phyloP scores from a whole-genome alignment of 2,113 vertebrate species.

The Harpagus bidentatus region DNA sequence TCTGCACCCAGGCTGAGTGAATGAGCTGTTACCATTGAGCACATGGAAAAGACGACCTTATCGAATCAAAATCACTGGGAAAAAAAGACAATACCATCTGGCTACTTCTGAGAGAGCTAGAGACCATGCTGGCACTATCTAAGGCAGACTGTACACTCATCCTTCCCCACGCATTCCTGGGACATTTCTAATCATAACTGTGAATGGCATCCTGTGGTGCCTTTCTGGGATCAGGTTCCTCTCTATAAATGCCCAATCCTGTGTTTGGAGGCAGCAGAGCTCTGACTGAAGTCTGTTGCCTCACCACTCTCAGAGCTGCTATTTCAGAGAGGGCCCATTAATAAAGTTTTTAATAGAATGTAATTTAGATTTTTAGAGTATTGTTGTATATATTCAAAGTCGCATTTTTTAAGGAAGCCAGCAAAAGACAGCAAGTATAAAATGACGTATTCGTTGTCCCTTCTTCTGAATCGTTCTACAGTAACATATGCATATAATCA shows the following conservation, averaged over 20 bases:
- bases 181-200: conserved; percentile 65
- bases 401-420: background rate
- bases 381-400: background rate
- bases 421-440: background rate
- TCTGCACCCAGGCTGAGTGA: background rate
- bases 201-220: conserved; percentile 32
- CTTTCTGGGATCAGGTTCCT: conserved; percentile 45
- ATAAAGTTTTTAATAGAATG: background rate
- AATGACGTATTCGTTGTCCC: background rate
- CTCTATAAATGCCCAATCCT: background rate
- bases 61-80: conserved; percentile 42
- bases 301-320: background rate
- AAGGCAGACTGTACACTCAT: background rate
- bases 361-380: background rate
- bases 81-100: conserved; percentile 43
- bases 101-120: background rate
- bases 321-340: background rate
- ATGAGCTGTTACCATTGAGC: background rate
- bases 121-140: background rate
- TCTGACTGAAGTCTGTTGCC: background rate
- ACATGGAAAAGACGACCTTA: background rate
- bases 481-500: background rate
- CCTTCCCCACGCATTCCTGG: conserved; percentile 50
- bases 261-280: background rate
- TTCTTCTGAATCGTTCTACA: background rate